Percentiles rank a stretch among this genome's conserved stretches.
These are phyloP conservation scores for Harpalus rufipes DNA, from an alignment of 2,888 invertebrate species.

Conservation along the genomic window DNA sequence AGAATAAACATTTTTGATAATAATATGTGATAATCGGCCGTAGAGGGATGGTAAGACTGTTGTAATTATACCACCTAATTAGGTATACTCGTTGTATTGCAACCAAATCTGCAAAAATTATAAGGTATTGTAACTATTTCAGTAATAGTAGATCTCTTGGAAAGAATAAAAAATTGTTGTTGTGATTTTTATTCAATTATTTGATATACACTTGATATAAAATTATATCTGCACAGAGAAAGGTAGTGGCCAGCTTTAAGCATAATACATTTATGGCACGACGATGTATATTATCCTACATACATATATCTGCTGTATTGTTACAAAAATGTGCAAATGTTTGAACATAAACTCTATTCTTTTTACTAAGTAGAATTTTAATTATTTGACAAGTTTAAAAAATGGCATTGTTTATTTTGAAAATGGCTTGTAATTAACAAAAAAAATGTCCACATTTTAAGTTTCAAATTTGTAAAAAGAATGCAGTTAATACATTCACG, in stretches of 20 bases:
- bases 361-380: neutral
- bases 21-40: conserved; percentile 33
- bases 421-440: neutral
- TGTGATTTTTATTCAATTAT: conserved; percentile 36
- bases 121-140: too few relatives aligned
- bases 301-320: conserved; percentile 36
- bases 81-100: neutral
- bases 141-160: neutral
- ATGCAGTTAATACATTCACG: conserved; percentile 1
- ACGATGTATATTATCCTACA: conserved; percentile 24
- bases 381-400: neutral
- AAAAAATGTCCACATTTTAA: too few relatives aligned
- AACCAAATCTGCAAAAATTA: neutral
- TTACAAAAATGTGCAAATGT: conserved; percentile 38
- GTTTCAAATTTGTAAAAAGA: conserved; percentile 4
- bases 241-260: conserved; percentile 40
- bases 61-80: neutral
- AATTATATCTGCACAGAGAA: conserved; percentile 48
- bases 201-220: conserved; percentile 46
- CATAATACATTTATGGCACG: conserved; percentile 42
- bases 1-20: conserved; percentile 19
- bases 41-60: conserved; percentile 34
- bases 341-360: conserved; percentile 8
- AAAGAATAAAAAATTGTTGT: conserved; percentile 13
- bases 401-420: neutral